Base-by-base conservation (phyloP, 2,888 invertebrate species). In the Mylabris sibirica region DNA sequence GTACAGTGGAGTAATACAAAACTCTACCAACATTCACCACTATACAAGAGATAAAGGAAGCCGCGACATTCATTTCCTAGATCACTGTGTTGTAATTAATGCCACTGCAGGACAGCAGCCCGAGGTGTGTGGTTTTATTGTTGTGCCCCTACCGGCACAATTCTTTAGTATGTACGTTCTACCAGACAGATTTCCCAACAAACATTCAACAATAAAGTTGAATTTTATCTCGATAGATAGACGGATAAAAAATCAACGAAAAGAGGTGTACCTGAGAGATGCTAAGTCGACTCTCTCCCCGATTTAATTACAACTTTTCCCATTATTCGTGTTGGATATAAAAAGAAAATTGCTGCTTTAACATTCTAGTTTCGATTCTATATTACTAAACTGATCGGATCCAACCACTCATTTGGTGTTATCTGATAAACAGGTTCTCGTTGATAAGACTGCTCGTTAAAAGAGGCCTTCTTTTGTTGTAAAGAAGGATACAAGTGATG, bases 31-130 rank as follows among this genome's bases (percentile, higher is more conserved):
- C 72, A 72, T 64, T 49, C n/a, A 44, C 49, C 57, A 60, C 63
- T 66, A 63, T 17, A 44, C 68, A 59, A 70, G 77, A 80, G 81
- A 82, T 81, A 82, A 82, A 81, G 80, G 80, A 80, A 82, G 81
- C 82, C 82, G 78, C 82, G 81, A 81, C 80, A 82, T 82, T 81
- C 81, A 82, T 82, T 82, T 82, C 81, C 81, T 78, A 81, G 81
- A 80, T 81, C 79, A 80, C 76, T 73, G 73, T 74, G 72, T 73
- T 75, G 82, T 82, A 83, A 83, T 83, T 81, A 83, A 83, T 82
- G 82, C 81, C 77, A 74, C 78, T 79, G 79, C 81, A 78, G 79
- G 77, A 79, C 80, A 77, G 77, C 78, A 77, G 77, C 77, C 77
- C 75, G 75, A 74, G 79, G 75, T 77, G 77, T 77, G 77, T 72